These are phyloP conservation scores for Lacanobia oleracea DNA, from an alignment of 2,888 invertebrate genomes.

Conservation along the genomic window DNA sequence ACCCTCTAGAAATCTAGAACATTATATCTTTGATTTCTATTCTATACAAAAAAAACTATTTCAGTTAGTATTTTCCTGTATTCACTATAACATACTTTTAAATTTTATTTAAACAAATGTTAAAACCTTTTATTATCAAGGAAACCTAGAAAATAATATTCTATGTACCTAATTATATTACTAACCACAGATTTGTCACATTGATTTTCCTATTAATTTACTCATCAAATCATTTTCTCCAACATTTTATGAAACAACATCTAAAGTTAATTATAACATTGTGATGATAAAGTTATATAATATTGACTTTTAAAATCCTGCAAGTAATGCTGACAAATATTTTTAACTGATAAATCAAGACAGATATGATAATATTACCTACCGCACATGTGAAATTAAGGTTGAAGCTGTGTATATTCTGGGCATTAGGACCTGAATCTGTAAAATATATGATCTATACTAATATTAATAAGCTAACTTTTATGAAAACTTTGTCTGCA, in stretches of 20 bases:
- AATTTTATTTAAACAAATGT: too few relatives aligned
- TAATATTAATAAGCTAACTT: too few relatives aligned
- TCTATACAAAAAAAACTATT: too few relatives aligned
- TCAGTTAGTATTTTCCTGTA: too few relatives aligned
- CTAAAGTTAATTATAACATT: conserved; percentile 2
- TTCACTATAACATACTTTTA: too few relatives aligned
- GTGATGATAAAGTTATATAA: conserved; percentile 12
- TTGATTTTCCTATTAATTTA: background rate
- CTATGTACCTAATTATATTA: background rate
- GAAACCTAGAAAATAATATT: background rate
- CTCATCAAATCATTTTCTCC: background rate
- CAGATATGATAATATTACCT: conserved; percentile 43
- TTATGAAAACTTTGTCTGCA: too few relatives aligned
- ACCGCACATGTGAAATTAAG: conserved; percentile 14
- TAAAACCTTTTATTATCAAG: background rate
- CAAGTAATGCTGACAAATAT: conserved; percentile 27
- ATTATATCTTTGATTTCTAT: background rate
- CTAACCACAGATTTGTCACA: background rate
- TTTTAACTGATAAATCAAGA: conserved; percentile 34
- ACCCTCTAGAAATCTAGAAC: background rate
- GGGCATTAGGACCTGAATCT: too few relatives aligned
- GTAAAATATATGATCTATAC: too few relatives aligned
- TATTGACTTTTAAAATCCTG: conserved; percentile 14
- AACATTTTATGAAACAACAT: conserved; percentile 2
- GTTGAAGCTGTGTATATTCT: background rate